A percentile compares a stretch with the other conserved stretches of the same genome.
Evolutionary conservation across 2,113 vertebrate genomes (phyloP).

Genomic region (Callipepla squamata): DNA sequence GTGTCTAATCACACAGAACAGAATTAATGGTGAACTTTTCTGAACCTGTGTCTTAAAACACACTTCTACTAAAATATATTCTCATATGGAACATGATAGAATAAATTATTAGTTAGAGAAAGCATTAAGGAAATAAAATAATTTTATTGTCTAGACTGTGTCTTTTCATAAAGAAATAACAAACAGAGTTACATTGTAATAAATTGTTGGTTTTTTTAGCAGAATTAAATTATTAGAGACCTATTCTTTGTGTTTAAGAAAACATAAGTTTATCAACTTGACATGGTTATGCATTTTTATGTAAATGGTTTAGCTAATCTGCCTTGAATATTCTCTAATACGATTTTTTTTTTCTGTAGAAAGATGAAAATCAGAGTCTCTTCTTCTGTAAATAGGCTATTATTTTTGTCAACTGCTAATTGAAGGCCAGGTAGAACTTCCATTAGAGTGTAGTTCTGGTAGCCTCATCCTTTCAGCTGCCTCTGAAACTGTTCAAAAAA

Average conservation of each 20-base stretch:
- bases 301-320: neutral
- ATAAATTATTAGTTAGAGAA: neutral
- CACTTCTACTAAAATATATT: neutral
- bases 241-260: neutral
- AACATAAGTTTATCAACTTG: neutral
- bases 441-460: neutral
- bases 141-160: neutral
- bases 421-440: neutral
- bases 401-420: neutral
- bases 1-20: neutral
- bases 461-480: neutral
- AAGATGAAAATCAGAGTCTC: neutral
- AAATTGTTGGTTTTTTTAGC: neutral
- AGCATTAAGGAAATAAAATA: neutral
- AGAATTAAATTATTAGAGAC: neutral
- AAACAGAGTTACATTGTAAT: neutral
- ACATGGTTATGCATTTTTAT: neutral
- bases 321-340: neutral
- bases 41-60: neutral
- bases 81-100: neutral
- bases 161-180: neutral
- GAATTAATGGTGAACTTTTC: neutral
- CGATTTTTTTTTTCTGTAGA: neutral
- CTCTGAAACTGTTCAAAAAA: neutral
- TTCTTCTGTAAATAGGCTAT: neutral